These are phyloP conservation scores for Tetramorium alpestre DNA, from an alignment of 1,140 invertebrate genomes.

Conservation along the genomic window DNA sequence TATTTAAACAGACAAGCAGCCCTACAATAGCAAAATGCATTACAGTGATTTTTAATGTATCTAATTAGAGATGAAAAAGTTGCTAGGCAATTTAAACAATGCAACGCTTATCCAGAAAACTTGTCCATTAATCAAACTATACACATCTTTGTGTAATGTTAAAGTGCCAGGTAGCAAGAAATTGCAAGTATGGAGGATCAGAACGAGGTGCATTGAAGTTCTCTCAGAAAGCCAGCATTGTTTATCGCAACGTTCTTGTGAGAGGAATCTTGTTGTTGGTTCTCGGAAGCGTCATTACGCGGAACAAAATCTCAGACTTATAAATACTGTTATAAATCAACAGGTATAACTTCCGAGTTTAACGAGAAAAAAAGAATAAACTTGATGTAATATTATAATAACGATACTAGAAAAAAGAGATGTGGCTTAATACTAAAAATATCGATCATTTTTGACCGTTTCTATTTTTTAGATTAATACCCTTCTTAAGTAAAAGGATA, in stretches of 20 bases:
- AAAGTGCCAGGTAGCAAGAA: conserved; percentile 39
- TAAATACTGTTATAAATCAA: not conserved
- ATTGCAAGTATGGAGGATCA: conserved; percentile 51
- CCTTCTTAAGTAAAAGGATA: no score
- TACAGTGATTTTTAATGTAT: not conserved
- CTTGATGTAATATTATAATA: not conserved
- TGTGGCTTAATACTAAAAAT: no score
- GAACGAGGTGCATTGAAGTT: conserved; percentile 46
- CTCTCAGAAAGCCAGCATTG: conserved; percentile 68
- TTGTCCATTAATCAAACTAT: conserved; percentile 6
- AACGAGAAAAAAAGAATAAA: not conserved
- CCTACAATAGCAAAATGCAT: not conserved
- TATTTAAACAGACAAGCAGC: not conserved
- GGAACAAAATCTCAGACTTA: not conserved
- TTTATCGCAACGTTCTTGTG: conserved; percentile 56
- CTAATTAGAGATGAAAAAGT: not conserved
- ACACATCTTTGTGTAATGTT: not conserved
- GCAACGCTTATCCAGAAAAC: not conserved
- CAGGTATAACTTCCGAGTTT: not conserved
- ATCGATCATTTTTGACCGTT: no score
- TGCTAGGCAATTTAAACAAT: not conserved
- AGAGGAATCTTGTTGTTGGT: conserved; percentile 45
- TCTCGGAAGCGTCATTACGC: not conserved
- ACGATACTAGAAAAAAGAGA: not conserved
- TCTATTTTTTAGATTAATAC: no score